Percentiles rank a stretch among this genome's conserved stretches.
phyloP scores from a whole-genome alignment of 2,113 vertebrate genomes.

The Verasper variegatus region DNA sequence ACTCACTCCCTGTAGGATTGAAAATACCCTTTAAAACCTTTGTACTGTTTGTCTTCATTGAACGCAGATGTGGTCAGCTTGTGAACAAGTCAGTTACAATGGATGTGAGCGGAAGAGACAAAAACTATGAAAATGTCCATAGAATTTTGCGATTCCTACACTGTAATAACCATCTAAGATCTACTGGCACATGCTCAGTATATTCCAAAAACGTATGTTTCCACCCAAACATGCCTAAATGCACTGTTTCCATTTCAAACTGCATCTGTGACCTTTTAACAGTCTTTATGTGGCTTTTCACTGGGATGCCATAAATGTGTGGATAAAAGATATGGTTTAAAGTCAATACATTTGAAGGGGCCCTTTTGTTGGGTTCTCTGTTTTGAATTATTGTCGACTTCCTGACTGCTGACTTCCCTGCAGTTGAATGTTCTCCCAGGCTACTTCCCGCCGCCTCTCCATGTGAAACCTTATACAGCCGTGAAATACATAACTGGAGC shows the following conservation, averaged over 20 bases:
- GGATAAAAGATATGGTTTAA: constrained; percentile 44
- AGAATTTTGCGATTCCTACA: neutral
- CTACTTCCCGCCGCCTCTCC: constrained; percentile 30
- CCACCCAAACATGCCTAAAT: neutral
- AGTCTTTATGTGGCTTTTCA: constrained; percentile 36
- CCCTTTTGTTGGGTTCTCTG: constrained; percentile 64
- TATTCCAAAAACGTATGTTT: constrained; percentile 5
- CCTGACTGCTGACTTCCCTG: constrained; percentile 67
- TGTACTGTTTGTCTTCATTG: neutral
- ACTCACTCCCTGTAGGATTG: neutral
- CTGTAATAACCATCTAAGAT: neutral
- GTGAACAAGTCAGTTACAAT: constrained; percentile 7
- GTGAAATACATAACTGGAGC: constrained; percentile 56
- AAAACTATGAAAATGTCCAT: constrained; percentile 3
- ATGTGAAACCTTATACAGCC: constrained; percentile 72
- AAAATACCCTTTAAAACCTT: neutral
- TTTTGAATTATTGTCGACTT: constrained; percentile 80
- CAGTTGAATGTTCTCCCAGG: constrained; percentile 54
- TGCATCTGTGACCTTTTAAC: constrained; percentile 3
- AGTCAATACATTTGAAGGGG: constrained; percentile 55
- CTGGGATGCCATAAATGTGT: neutral
- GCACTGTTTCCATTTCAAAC: constrained; percentile 14
- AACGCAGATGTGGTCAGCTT: neutral
- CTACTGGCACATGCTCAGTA: neutral
- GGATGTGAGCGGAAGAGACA: neutral